Percentiles rank a stretch among this genome's conserved stretches.
phyloP scores from a whole-genome alignment of 2,888 invertebrate species.

The Antitype chi region DNA sequence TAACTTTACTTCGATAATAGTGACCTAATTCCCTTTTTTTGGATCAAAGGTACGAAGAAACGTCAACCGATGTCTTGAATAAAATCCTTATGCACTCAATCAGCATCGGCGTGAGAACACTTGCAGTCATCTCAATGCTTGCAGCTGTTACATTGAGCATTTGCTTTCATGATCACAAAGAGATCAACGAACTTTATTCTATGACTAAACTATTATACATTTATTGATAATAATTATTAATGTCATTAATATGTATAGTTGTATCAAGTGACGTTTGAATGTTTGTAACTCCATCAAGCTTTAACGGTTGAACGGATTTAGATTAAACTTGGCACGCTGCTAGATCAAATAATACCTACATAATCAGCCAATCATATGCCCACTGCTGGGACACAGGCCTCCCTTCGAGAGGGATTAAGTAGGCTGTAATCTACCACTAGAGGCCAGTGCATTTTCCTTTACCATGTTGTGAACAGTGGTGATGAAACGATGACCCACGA shows the following conservation, averaged over 20 bases:
- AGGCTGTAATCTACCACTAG: too few species aligned
- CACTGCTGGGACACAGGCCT: too few species aligned
- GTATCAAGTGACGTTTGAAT: not conserved
- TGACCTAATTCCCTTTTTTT: not conserved
- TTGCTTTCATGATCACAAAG: constrained; percentile 21
- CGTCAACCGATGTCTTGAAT: constrained; percentile 21
- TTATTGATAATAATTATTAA: not conserved
- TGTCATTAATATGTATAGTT: not conserved
- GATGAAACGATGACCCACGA: too few species aligned
- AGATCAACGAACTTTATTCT: constrained; percentile 29
- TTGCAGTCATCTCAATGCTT: too few species aligned
- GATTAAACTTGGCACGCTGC: not conserved
- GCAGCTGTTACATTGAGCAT: constrained; percentile 36
- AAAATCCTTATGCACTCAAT: constrained; percentile 25
- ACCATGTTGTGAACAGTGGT: too few species aligned
- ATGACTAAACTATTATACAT: not conserved
- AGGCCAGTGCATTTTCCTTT: too few species aligned
- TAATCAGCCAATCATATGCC: too few species aligned
- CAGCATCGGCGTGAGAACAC: constrained; percentile 33
- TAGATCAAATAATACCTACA: not conserved
- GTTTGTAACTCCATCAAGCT: not conserved
- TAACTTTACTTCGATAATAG: not conserved
- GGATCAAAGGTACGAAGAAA: not conserved
- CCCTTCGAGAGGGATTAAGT: too few species aligned
- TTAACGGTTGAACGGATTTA: not conserved